These are phyloP conservation scores for Dicranocentrus wangi DNA, from an alignment of 2,888 invertebrate species.

Conservation along the genomic window DNA sequence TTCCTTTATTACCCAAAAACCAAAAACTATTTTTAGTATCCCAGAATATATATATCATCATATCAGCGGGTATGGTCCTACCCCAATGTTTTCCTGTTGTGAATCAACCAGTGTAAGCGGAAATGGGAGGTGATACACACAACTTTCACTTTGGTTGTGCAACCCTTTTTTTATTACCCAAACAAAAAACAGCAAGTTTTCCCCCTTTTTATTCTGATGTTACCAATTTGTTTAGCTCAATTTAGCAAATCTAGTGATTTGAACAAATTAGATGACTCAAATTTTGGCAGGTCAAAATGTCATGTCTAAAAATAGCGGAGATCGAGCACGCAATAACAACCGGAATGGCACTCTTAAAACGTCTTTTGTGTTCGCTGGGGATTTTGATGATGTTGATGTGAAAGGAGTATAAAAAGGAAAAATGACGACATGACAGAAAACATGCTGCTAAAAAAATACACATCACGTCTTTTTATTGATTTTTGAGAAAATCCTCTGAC, in stretches of 20 bases:
- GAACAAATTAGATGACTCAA: neutral
- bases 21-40: constrained; percentile 42
- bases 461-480: neutral
- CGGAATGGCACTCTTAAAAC: neutral
- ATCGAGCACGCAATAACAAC: neutral
- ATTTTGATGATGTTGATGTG: neutral
- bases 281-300: no score
- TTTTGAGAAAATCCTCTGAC: neutral
- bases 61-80: constrained; percentile 25
- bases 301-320: constrained; percentile 6
- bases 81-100: constrained; percentile 34
- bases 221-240: neutral
- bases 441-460: neutral
- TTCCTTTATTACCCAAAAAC: neutral
- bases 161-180: no score
- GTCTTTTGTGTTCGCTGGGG: neutral
- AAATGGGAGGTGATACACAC: constrained; percentile 26
- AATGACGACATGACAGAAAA: constrained; percentile 8
- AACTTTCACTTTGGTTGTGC: no score
- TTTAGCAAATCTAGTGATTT: neutral
- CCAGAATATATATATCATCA: neutral
- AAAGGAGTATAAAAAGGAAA: neutral
- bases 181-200: neutral
- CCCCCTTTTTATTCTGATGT: neutral
- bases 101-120: constrained; percentile 41